Evolutionary conservation across 1,140 invertebrate species (phyloP).

Genomic region (Leptopilina boulardi): DNA sequence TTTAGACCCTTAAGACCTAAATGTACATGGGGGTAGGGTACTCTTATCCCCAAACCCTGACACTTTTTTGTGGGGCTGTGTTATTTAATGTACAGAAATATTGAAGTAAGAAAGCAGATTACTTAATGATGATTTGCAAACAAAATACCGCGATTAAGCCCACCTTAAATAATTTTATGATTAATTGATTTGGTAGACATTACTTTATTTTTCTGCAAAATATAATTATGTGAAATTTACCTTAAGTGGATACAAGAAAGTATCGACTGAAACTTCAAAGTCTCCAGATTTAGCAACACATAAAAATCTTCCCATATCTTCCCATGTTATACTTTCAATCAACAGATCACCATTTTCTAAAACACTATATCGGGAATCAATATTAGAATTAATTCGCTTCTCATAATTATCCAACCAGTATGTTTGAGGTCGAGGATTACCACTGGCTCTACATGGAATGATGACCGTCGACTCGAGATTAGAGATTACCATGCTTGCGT

Average conservation of each 20-base stretch:
- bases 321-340: constrained; percentile 83
- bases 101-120: no score
- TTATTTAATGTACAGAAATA: no score
- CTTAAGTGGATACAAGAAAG: constrained; percentile 87
- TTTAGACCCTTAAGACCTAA: no score
- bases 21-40: no score
- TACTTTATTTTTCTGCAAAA: no score
- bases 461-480: constrained; percentile 79
- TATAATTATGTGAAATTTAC: no score
- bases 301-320: constrained; percentile 87
- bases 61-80: no score
- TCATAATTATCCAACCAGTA: constrained; percentile 82
- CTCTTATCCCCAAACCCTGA: no score
- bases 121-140: no score
- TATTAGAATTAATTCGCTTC: constrained; percentile 71
- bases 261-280: constrained; percentile 80
- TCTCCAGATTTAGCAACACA: constrained; percentile 83
- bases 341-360: constrained; percentile 84
- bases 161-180: no score
- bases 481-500: constrained; percentile 65
- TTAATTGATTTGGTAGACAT: no score
- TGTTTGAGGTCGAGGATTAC: constrained; percentile 79
- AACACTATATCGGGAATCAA: constrained; percentile 75
- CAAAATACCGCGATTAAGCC: no score
- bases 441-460: constrained; percentile 83